Base-by-base conservation (phyloP, 2,113 vertebrate genomes). In the Symphodus melops region DNA sequence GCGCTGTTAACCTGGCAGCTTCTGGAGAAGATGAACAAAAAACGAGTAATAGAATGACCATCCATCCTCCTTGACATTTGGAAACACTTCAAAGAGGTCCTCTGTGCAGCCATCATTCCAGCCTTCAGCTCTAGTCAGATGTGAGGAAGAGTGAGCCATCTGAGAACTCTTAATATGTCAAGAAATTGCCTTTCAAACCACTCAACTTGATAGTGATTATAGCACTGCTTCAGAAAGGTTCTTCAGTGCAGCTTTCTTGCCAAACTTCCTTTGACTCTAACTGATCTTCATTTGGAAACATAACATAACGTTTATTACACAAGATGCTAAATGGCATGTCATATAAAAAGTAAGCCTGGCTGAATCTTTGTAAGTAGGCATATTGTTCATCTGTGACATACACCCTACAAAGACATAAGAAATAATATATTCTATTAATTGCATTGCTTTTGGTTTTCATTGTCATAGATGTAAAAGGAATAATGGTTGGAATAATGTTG, bases 1-100 rank as follows among this genome's bases (percentile, higher is more conserved):
- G 57, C 42, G 39, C 37, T 70, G 46, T 80, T 61, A 81, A 72
- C 17, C 61, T 49, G 44, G 36, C 72, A 60, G 44, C 53, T 60
- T 33, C 37, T 36, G 54, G 36, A 68, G 28, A 72, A 58, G 61
- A 59, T 64, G 28, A 66, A 61, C 63, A 71, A 54, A 44, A 51
- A 4, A 48, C 19, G 28, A 44, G 41, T 54, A 77, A 75, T 21
- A 53, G 67, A 84, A 57, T 74, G 64, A 60, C 64, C 75, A 78
- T 70, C 63, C 59, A 75, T 76, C 75, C 77, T 65, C 14, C 25
- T 51, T 87, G 83, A 86, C 79, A 81, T 81, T 75, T 88, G 74
- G 77, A 33, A 82, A 72, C 82, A 85, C 71, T 83, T 90, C 57
- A 77, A 37, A 75, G 20, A 76, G 58, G 73, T 57, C 68, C 64